A percentile compares a stretch with the other conserved stretches of the same genome.
phyloP scores from a whole-genome alignment of 2,113 vertebrate species.

The Malurus alboscapulatus region DNA sequence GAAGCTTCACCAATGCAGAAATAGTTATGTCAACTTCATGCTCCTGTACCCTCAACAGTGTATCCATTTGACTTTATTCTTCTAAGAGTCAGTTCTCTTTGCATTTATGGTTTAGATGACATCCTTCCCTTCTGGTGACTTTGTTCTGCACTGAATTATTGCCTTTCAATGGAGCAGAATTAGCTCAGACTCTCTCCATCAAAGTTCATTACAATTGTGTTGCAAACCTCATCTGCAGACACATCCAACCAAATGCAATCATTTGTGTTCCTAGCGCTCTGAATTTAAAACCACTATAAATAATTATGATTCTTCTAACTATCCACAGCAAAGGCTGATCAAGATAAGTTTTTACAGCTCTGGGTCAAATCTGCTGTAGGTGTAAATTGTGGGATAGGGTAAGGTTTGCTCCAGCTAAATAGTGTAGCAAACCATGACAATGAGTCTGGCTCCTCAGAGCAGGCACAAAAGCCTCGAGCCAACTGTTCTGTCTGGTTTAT shows the following conservation, averaged over 20 bases:
- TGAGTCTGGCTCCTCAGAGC: not conserved
- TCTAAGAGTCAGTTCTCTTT: not conserved
- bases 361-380: not conserved
- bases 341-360: not conserved
- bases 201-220: slow-evolving; percentile 10
- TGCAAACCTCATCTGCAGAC: slow-evolving; percentile 5
- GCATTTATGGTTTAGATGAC: not conserved
- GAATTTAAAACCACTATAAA: not conserved
- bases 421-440: not conserved
- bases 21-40: not conserved
- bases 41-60: not conserved
- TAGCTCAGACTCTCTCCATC: not conserved
- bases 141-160: not conserved
- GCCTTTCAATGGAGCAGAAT: not conserved
- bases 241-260: not conserved
- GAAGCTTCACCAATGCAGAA: not conserved
- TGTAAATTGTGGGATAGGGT: not conserved
- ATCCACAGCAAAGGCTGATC: not conserved
- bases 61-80: not conserved
- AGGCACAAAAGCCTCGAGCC: not conserved
- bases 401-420: not conserved
- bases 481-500: not conserved
- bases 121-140: not conserved
- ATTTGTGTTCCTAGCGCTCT: not conserved
- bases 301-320: not conserved